Evolutionary conservation across 1,140 invertebrate genomes (phyloP), one percentile per base, ranked within the genome.

Genomic region (Drosophila willistoni): DNA sequence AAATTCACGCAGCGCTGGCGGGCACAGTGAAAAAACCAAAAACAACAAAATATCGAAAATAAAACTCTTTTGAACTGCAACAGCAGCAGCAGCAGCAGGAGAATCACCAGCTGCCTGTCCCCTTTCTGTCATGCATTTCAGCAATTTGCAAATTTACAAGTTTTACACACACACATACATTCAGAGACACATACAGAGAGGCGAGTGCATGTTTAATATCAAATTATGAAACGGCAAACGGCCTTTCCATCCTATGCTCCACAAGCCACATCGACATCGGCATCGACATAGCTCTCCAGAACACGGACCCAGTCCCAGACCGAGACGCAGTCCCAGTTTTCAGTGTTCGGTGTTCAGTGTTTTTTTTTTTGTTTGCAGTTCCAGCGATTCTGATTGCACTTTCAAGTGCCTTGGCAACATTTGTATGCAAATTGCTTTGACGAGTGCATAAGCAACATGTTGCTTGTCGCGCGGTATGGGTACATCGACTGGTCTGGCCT

Each of bases 121-220:
- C 33, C 47, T 68, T 79, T 59, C 82, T 81, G 76, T 86, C 83
- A 79, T 83, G 83, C 76, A 69, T 86, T 82, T 87, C 71, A 80
- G 83, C 83, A 87, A 87, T 87, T 87, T 87, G 84, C 83, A 87
- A 87, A 87, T 89, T 87, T 87, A 87, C 83, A 87, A 87, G 83
- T 83, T 86, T 76, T 75, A 87, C 44, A 51, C 9, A 51, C 44
- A 51, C 44, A 51, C 9, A 51, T 1, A 51, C 3, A 9, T 5
- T 3, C 0, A 7, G 29, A 29, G 29, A 7, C 14, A 51, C 44
- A 51, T 9, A 51, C 10, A 51, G 6, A 47, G 17, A 17, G 56
- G 33, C 73, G 73, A 65, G 66, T 81, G 83, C 83, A 86, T 86
- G 83, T 86, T 86, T 86, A 82, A 86, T 86, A 87, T 79, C 79